Base-by-base conservation (phyloP, 2,888 invertebrate species). In the Sabatieria punctata region DNA sequence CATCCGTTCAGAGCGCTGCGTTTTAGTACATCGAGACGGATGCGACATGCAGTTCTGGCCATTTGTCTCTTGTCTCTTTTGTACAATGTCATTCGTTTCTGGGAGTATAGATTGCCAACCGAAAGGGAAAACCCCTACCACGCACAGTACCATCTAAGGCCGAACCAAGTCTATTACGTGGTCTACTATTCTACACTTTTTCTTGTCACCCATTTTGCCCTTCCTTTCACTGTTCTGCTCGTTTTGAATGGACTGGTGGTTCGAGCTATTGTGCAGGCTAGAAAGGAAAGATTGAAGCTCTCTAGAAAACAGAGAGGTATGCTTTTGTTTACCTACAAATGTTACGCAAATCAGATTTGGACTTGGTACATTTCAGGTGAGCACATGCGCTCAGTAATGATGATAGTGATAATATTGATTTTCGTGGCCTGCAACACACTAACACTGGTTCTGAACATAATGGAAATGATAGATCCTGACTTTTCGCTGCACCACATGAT, bases 61-160 rank as follows among this genome's bases (percentile, higher is more conserved):
- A 24, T 46, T 19, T 6, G 27, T 13, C 2, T 11, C 13, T 4
- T 23, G n/a, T 8, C 46, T 2, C 2, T 35, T n/a, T 19, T 11
- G 25, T 46, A 46, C 33, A 46, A 46, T 19, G 2, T 42, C 19
- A 42, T 42, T 13, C 41, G 46, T n/a, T 46, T 42, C 41, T 46
- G 30, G 33, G 46, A 46, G 27, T 42, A 24, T 25, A 21, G 36
- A 15, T n/a, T n/a, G n/a, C n/a, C n/a, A n/a, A n/a, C n/a, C n/a
- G n/a, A n/a, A n/a, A n/a, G n/a, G n/a, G n/a, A n/a, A n/a, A n/a
- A n/a, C n/a, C n/a, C n/a, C n/a, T n/a, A n/a, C n/a, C n/a, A n/a
- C n/a, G n/a, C n/a, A n/a, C n/a, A n/a, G n/a, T n/a, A n/a, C n/a
- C n/a, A n/a, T n/a, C n/a, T n/a, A n/a, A n/a, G n/a, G n/a, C n/a